phyloP scores from a whole-genome alignment of 2,797 vertebrate species.

The Schizopygopsis pylzovi region DNA sequence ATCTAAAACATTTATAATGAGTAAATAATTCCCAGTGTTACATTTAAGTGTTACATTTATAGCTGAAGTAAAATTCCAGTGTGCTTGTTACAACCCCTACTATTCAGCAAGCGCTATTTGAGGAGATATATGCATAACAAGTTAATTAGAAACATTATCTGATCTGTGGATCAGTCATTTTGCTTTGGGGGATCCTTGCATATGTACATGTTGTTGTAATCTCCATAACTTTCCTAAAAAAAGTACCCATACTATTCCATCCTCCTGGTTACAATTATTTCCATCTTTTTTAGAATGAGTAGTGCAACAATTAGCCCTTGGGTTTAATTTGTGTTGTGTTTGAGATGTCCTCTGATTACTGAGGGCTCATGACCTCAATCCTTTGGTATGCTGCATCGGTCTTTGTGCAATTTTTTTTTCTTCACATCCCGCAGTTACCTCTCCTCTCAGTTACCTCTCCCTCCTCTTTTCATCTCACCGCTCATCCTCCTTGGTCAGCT shows the following conservation, averaged over 20 bases:
- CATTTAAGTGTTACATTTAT: neutral
- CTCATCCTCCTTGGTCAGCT: conserved; percentile 65
- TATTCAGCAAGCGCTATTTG: neutral
- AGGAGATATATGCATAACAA: conserved; percentile 16
- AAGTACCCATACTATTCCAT: conserved; percentile 33
- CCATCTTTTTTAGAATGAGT: conserved; percentile 41
- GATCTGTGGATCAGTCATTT: conserved; percentile 32
- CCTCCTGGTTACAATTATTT: conserved; percentile 35
- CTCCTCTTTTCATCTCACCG: conserved; percentile 49
- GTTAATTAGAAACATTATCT: conserved; percentile 35
- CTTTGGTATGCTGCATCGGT: conserved; percentile 6
- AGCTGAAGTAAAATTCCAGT: neutral
- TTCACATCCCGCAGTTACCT: conserved; percentile 59
- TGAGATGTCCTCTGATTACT: conserved; percentile 58
- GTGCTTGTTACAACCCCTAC: neutral
- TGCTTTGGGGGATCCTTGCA: conserved; percentile 32
- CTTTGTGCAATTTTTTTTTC: conserved; percentile 41
- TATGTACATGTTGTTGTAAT: conserved; percentile 36
- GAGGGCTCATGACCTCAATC: conserved; percentile 53
- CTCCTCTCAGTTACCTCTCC: conserved; percentile 56
- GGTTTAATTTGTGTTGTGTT: conserved; percentile 57
- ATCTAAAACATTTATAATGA: neutral
- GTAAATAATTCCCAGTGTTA: neutral
- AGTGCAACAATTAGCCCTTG: conserved; percentile 41
- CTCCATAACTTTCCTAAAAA: conserved; percentile 33